Evolutionary conservation across 92 coral and sea anemone genomes (phyloP), one percentile per base, ranked within the genome.

Genomic region (Zoanthus sociatus): DNA sequence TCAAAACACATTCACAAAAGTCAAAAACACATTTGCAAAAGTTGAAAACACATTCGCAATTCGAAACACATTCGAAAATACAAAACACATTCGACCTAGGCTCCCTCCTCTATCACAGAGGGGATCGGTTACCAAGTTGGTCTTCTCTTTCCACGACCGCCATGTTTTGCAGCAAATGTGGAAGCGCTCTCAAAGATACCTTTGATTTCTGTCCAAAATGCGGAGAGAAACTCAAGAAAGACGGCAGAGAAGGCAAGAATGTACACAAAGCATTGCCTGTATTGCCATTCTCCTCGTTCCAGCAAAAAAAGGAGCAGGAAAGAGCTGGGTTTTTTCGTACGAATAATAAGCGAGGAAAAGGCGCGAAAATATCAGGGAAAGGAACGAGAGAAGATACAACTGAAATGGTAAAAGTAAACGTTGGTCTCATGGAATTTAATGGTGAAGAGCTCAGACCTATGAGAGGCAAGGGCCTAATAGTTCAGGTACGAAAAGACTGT

Each of bases 391-490:
- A 69, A 12, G 74, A 69, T 69, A 10, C 44, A 26, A 70, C 6
- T 17, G 46, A 31, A 32, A 31, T 37, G 74, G 74, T 70, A 9
- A 70, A 31, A 70, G 74, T 70, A 14, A 70, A 70, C 46, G 74
- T 70, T 30, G 74, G 74, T 31, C 37, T 70, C 74, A 70, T 70
- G 46, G 74, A 70, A 70, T 14, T 10, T 70, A 37, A 70, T 31
- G 47, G 74, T 18, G 17, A 32, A 13, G 47, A 70, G 44, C 47
- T 70, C 45, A 70, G 74, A 70, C 74, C 37, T 31, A 70, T 32
- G 44, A 31, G 74, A 70, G 84, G 84, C 84, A 50, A 79, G 73
- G 84, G 73, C 84, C 71, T 50, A 9, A 5, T 78, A 47, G 84
- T 53, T 17, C 71, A 16, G 6, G 84, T 78, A 56, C 54, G 84